These are phyloP conservation scores for Engraulis encrasicolus DNA, from an alignment of 2,113 vertebrate species.

Conservation along the genomic window DNA sequence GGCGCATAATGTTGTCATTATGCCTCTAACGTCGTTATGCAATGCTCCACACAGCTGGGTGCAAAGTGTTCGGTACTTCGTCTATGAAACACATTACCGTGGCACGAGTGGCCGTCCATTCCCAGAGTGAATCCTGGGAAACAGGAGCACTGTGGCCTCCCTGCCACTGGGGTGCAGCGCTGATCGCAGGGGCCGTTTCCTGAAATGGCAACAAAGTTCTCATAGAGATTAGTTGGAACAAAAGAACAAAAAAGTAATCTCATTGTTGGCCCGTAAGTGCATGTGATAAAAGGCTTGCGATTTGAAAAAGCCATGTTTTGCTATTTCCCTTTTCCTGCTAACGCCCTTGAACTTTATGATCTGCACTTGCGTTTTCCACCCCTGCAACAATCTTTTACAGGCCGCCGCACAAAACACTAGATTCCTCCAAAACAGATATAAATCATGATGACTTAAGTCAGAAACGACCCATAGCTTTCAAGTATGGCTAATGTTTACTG, in stretches of 20 bases:
- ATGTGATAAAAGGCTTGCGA: constrained; percentile 31
- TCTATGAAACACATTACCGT: constrained; percentile 83
- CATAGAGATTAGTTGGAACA: constrained; percentile 40
- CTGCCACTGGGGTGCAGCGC: constrained; percentile 71
- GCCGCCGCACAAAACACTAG: constrained; percentile 48
- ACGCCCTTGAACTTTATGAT: constrained; percentile 49
- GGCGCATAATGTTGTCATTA: neutral
- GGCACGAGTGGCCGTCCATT: constrained; percentile 80
- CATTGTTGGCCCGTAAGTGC: constrained; percentile 2
- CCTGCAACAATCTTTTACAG: neutral
- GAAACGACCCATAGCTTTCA: neutral
- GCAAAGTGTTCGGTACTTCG: neutral
- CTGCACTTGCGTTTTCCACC: neutral
- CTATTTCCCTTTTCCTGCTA: constrained; percentile 55
- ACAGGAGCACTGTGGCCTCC: constrained; percentile 80
- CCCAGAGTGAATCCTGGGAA: constrained; percentile 82
- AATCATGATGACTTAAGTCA: neutral
- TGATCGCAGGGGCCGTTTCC: constrained; percentile 86
- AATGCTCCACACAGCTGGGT: neutral
- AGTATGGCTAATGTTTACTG: neutral
- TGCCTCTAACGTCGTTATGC: neutral
- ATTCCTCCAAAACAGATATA: constrained; percentile 53
- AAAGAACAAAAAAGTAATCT: constrained; percentile 21
- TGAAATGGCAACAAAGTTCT: constrained; percentile 51
- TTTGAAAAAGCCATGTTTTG: constrained; percentile 41